phyloP scores from a whole-genome alignment of 1,140 invertebrate species.

The Gyrodactylus bullatarudis region DNA sequence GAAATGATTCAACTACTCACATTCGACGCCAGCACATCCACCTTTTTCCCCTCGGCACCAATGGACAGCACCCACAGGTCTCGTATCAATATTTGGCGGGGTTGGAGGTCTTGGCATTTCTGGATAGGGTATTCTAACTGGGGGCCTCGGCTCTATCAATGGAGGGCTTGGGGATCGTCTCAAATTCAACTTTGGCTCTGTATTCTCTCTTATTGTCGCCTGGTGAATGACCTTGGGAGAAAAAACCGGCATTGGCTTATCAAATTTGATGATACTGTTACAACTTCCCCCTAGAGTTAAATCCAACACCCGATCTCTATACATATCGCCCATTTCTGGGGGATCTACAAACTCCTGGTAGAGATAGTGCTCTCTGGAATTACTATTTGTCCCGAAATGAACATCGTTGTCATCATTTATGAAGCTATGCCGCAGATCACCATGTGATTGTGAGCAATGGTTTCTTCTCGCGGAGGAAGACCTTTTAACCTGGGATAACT shows the following conservation, averaged over 20 bases:
- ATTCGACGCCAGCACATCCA: not conserved
- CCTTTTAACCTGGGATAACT: too few relatives aligned
- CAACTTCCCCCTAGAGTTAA: not conserved
- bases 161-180: not conserved
- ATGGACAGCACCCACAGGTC: not conserved
- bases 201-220: not conserved
- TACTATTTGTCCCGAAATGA: not conserved
- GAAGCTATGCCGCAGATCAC: not conserved
- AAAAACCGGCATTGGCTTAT: not conserved
- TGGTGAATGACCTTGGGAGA: not conserved
- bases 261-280: not conserved
- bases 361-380: not conserved
- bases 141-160: not conserved
- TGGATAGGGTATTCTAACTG: not conserved
- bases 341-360: not conserved
- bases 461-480: not conserved
- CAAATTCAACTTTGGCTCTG: not conserved
- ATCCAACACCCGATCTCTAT: not conserved
- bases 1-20: too few relatives aligned
- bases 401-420: not conserved
- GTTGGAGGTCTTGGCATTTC: not conserved
- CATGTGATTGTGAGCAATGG: not conserved
- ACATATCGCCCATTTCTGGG: too few relatives aligned
- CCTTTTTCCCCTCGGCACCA: not conserved
- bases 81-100: not conserved